Evolutionary conservation across 2,888 invertebrate genomes (phyloP), one percentile per base, ranked within the genome.

Genomic region (Ormia ochracea): DNA sequence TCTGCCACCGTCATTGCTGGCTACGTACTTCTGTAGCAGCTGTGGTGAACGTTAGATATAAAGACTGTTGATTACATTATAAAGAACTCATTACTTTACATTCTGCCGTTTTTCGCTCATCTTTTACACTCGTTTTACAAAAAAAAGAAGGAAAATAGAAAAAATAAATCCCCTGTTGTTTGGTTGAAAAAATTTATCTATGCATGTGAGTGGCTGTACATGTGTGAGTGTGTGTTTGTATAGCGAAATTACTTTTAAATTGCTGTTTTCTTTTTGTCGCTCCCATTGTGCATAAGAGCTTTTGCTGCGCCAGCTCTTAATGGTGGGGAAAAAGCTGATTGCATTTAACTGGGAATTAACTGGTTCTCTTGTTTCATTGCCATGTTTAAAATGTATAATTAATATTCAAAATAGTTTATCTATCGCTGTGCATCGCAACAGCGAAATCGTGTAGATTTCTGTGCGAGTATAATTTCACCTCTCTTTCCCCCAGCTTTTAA

Each of bases 371-470:
- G 56, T 76, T 76, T 69, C 54, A 69, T 61, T 63, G 69, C 31
- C 76, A 76, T 76, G 61, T 77, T 65, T 50, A 77, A 77, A 70
- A 77, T 65, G 41, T 70, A 77, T 65, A 77, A 77, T 77, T 77
- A 77, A 77, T 77, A 70, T 77, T 70, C 69, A 77, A 77, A 77
- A 70, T 63, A 77, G 56, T 70, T 70, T 70, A 65, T 63, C 69
- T 77, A 23, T 69, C 31, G 63, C 48, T 69, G 63, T 76, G 56
- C 48, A 70, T 77, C 76, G 33, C 52, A 52, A 68, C 68, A 77
- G 41, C 54, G 33, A 77, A 63, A 77, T 63, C 63, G 76, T 70
- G 69, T 56, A 7, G 23, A 7, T 69, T 61, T 31, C 31, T 12
- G 19, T 38, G 36, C 4, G 31, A 36, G 21, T 48, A 19, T 3